Base-by-base conservation (phyloP, 2,888 invertebrate genomes). In the Scrobipalpa costella region DNA sequence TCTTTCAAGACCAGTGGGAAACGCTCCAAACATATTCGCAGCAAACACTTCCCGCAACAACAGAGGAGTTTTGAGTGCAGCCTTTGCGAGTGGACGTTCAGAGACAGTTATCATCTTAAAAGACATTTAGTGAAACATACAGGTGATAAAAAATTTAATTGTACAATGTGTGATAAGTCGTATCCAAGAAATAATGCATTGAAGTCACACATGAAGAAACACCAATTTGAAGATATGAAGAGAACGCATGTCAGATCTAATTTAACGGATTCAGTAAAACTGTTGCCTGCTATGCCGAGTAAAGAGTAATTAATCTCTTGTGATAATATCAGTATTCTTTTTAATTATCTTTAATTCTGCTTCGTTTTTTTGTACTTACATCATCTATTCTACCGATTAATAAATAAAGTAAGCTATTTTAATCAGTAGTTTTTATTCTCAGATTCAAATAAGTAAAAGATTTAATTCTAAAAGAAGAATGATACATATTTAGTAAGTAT, bases 1-100 rank as follows among this genome's bases (percentile, higher is more conserved):
- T 73, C 83, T 0, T 90, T 90, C 59, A 89, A 85, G 63, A 90
- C 90, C 0, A 90, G 90, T 49, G 87, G 85, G 0, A 87, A 85
- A 62, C 77, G 89, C 11, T 83, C 87, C 0, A 77, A 79, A 1
- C 90, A 90, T 61, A 78, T 90, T 0, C 72, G 82, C 15, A 74
- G 83, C 0, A 80, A 83, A 0, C 90, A 90, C 67, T 85, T 89
- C 44, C 87, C 88, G 0, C 79, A 80, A 0, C 79, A 84, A 63
- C n/a, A n/a, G n/a, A 75, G 81, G 2, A 79, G 79, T 34, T 86
- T 80, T 58, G 71, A 71, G 0, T 91, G 91, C 65, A 76, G 75
- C 1, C 78, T 73, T 40, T 91, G 91, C 64, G 85, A 86, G 63
- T 85, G 85, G 86, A 77, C 84, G 40, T 91, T 91, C 58, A 84